Conservation (phyloP, 1,140 invertebrate species). For the Tetranychus cinnabarinus region DNA sequence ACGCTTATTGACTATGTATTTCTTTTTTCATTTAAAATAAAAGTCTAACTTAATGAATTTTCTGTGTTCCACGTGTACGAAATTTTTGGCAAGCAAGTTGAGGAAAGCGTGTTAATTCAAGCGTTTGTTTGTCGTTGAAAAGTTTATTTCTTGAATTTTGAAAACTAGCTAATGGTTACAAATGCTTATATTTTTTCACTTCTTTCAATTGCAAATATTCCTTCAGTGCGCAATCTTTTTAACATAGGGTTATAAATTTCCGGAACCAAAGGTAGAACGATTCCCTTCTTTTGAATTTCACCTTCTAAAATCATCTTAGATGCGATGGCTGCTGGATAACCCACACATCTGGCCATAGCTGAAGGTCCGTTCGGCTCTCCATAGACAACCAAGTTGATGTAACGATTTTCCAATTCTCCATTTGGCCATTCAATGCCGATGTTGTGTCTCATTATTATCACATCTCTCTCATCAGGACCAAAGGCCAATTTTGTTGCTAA, state of each 20-base stretch:
- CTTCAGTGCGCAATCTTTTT: constrained; percentile 53
- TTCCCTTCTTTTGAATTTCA: constrained; percentile 88
- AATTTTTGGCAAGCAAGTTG: too few species aligned
- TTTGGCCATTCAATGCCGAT: constrained; percentile 77
- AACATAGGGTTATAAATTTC: constrained; percentile 80
- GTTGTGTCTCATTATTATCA: constrained; percentile 81
- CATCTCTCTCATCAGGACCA: constrained; percentile 56
- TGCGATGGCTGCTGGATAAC: constrained; percentile 82
- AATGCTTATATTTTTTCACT: background rate
- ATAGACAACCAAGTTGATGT: constrained; percentile 80
- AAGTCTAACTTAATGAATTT: too few species aligned
- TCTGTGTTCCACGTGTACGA: too few species aligned
- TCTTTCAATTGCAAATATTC: constrained; percentile 28
- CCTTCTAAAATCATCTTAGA: constrained; percentile 90
- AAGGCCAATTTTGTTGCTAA: constrained; percentile 28
- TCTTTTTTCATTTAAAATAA: too few species aligned
- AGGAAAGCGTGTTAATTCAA: too few species aligned
- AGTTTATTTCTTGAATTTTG: too few species aligned
- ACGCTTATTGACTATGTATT: background rate
- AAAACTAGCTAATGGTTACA: too few species aligned
- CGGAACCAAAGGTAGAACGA: constrained; percentile 59
- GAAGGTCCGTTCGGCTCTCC: constrained; percentile 63
- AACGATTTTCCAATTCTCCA: constrained; percentile 45
- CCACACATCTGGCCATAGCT: constrained; percentile 93
- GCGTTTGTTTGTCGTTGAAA: too few species aligned